Evolutionary conservation across 2,888 invertebrate species (phyloP), one percentile per base, ranked within the genome.

Genomic region (Omphaloscelis lunosa): DNA sequence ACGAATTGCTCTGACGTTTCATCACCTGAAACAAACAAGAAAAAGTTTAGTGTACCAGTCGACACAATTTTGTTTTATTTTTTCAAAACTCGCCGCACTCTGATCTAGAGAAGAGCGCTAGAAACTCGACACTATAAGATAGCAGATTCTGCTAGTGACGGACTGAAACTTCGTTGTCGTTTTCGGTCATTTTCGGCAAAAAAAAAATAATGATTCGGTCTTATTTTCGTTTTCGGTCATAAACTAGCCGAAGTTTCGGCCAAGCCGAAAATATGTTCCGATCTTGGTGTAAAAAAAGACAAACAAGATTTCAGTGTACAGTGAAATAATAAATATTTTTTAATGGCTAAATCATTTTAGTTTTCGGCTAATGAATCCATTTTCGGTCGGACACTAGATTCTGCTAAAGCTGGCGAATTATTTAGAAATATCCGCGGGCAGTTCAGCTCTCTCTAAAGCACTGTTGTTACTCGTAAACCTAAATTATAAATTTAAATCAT

Each of bases 1-100:
- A 97, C 97, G 94, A 98, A 98, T 93, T 97, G 97, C 90, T 98
- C 98, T 89, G 98, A 97, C 93, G 97, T 97, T 95, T 98, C 97
- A 94, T 98, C 98, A 93, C 97, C 97, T 98, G 97, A 90, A 97
- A 97, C 92, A 97, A 95, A 95, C 89, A 90, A 92, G 4, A 62
- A n/a, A 34, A 61, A 5, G 6, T 58, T 67, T 48, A 59, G 6
- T 58, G 6, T 58, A 61, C 8, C 56, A 56, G n/a, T 2, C 15
- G 56, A 17, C 39, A 27, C 11, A 62, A 56, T 15, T 45, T 73
- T n/a, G 15, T 34, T 34, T 48, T 34, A 12, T 51, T 20, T 59
- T 53, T 56, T n/a, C 2, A 51, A 70, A 56, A 70, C 17, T 20
- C 39, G 45, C 53, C 9, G 23, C 59, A 51, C 34, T n/a, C 15